These are phyloP conservation scores for Formicarius rufipectus DNA, from an alignment of 2,113 vertebrate species.

Conservation along the genomic window DNA sequence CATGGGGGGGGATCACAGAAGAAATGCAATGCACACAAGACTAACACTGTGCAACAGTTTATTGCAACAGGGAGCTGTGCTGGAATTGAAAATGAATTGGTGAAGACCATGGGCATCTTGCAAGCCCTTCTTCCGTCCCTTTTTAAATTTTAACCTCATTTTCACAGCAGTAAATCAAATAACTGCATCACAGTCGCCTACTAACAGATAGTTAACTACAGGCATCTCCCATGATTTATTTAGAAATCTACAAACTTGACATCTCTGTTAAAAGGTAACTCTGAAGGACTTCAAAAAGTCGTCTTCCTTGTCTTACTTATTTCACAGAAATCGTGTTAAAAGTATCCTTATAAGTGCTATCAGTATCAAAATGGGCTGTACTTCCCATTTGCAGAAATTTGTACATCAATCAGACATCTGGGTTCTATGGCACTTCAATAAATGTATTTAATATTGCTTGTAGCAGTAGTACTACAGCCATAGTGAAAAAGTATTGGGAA, in stretches of 20 bases:
- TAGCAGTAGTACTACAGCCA: not conserved
- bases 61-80: not conserved
- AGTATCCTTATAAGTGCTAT: not conserved
- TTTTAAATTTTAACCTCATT: not conserved
- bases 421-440: not conserved
- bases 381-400: not conserved
- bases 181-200: not conserved
- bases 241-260: not conserved
- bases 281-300: not conserved
- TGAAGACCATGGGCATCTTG: not conserved
- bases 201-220: not conserved
- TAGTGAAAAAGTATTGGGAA: not conserved
- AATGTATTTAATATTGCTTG: not conserved
- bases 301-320: not conserved
- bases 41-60: not conserved
- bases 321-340: not conserved
- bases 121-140: not conserved
- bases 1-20: rapidly evolving
- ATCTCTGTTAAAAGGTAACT: not conserved
- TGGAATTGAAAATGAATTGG: rapidly evolving
- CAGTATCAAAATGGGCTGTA: not conserved
- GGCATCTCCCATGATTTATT: not conserved
- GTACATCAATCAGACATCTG: not conserved
- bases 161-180: not conserved
- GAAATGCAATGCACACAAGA: rapidly evolving